Conservation (phyloP, 1,140 invertebrate species). For the Stratiolaelaps scimitus region DNA sequence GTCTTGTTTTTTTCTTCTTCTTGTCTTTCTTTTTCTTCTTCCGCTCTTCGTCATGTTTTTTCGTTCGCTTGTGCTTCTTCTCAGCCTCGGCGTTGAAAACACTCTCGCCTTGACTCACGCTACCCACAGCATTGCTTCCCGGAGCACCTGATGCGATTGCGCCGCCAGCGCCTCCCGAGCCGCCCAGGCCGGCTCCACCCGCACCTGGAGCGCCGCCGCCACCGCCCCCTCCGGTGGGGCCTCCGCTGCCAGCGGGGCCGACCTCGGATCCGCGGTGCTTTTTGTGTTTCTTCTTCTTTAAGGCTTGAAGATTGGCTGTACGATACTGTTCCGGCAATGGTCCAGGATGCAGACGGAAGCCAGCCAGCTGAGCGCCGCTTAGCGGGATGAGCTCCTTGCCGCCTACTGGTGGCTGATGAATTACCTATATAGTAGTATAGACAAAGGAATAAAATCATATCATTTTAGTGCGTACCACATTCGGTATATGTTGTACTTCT, state of each 20-base stretch:
- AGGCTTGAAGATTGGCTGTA: conserved; percentile 74
- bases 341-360: conserved; percentile 88
- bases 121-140: not conserved
- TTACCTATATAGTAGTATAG: conserved; percentile 79
- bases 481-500: too few relatives aligned
- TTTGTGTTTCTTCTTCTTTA: conserved; percentile 80
- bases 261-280: conserved; percentile 71
- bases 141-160: conserved; percentile 47
- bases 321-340: conserved; percentile 90
- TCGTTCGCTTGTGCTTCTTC: conserved; percentile 91
- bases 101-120: too few relatives aligned
- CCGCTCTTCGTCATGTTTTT: conserved; percentile 81
- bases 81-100: conserved; percentile 51
- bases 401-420: conserved; percentile 90
- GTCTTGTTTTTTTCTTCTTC: conserved; percentile 43
- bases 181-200: conserved; percentile 41
- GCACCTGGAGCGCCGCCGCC: conserved; percentile 52
- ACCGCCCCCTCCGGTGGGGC: conserved; percentile 46
- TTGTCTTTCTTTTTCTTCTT: conserved; percentile 86
- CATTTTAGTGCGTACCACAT: conserved; percentile 19
- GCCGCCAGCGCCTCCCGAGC: conserved; percentile 34
- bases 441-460: too few relatives aligned
- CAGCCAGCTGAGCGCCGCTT: conserved; percentile 71
- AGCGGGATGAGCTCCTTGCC: conserved; percentile 84
- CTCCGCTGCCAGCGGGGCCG: conserved; percentile 40